Evolutionary conservation across 35 echinoderm and acorn worm species (phyloP).

Genomic region (Stichopus chloronotus): DNA sequence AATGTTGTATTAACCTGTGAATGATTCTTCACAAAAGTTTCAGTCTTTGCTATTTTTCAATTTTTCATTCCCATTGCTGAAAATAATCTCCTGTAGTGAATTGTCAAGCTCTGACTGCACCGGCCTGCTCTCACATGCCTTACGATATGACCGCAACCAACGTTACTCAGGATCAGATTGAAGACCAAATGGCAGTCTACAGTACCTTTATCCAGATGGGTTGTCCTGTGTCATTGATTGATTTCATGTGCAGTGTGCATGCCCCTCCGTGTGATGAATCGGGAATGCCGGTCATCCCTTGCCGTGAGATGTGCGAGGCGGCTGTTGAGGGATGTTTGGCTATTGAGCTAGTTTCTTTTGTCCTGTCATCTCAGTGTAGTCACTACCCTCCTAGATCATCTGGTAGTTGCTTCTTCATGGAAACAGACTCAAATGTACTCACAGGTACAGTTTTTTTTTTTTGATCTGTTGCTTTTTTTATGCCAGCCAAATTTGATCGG

Average conservation of each 20-base stretch:
- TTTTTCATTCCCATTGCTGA: too few species aligned
- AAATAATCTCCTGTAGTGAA: neutral
- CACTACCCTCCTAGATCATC: neutral
- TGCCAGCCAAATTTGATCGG: too few species aligned
- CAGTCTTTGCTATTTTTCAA: too few species aligned
- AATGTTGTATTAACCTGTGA: too few species aligned
- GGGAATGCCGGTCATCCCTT: neutral
- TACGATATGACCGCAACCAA: neutral
- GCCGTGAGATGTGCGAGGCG: conserved; percentile 23
- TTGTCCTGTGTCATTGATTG: neutral
- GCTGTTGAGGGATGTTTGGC: neutral
- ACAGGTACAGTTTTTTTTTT: neutral
- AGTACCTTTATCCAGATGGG: neutral
- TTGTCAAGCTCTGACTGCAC: neutral
- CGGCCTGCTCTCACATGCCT: conserved; percentile 25
- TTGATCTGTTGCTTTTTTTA: too few species aligned
- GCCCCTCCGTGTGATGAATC: neutral
- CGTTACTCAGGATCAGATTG: conserved; percentile 20
- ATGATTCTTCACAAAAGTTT: too few species aligned
- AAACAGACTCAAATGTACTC: neutral
- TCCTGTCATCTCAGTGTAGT: neutral
- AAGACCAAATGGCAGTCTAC: conserved; percentile 9
- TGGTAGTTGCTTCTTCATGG: neutral
- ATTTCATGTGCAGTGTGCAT: conserved; percentile 23
- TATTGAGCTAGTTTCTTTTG: neutral